Base-by-base conservation (phyloP, 2,888 invertebrate genomes). In the Taenaris catops region DNA sequence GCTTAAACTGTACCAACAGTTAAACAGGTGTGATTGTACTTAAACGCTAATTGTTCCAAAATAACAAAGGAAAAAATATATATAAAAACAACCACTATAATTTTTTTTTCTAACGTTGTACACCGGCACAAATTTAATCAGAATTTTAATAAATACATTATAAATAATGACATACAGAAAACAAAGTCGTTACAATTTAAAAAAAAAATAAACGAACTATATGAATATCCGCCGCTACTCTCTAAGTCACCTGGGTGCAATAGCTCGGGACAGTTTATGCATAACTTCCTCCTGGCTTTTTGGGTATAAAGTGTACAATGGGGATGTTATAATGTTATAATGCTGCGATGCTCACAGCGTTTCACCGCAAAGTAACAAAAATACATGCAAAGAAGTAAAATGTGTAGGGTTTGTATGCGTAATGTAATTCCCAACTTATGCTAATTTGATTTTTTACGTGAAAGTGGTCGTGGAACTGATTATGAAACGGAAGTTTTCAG, bases 231-330 rank as follows among this genome's bases (percentile, higher is more conserved):
- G n/a, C n/a, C n/a, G n/a, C n/a, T n/a, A n/a, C n/a, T n/a, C n/a
- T n/a, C n/a, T 58, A 44, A 56, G 56, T 51, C 53, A 67, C 58
- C 58, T 62, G 60, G 58, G 55, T 60, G 60, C 50, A 48, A 51
- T 54, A 37, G 51, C 48, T 52, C 34, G 53, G 49, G 54, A 50
- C 54, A 55, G 53, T 65, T 68, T 72, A 64, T 69, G 63, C 58
- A 60, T 58, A 57, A 54, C 46, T 58, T 55, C 49, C 50, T 53
- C 54, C 55, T 48, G 46, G 60, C 59, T 63, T 72, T 69, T 74
- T 62, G 61, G 59, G 54, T 57, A 56, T 57, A 55, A 55, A 57
- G 48, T 60, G 58, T 58, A 64, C 56, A 63, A 64, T 59, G 49
- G 49, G 55, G 54, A 53, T 53, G 61, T 60, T 56, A 58, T 58